These are phyloP conservation scores for Pollenia griseotomentosa DNA, from an alignment of 2,888 invertebrate species.

Conservation along the genomic window DNA sequence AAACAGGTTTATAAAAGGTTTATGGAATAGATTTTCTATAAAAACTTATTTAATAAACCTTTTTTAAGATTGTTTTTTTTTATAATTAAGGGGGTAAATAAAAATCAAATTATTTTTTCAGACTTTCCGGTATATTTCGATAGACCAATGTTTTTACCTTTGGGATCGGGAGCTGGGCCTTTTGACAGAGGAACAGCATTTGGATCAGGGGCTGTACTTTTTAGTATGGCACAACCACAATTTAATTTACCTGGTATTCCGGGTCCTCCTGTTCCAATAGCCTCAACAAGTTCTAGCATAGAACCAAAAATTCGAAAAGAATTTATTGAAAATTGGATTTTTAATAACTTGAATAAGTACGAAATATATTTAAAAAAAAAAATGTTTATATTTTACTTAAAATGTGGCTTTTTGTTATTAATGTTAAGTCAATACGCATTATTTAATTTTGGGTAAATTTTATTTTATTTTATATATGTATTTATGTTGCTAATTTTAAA, in stretches of 20 bases:
- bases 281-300: too few relatives aligned
- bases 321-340: conserved; percentile 77
- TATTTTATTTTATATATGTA: too few relatives aligned
- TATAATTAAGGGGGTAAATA: too few relatives aligned
- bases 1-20: too few relatives aligned
- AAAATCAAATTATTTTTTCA: conserved; percentile 11
- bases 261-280: background rate
- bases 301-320: conserved; percentile 74
- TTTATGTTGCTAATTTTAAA: too few relatives aligned
- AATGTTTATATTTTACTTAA: background rate
- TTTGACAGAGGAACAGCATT: background rate
- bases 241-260: background rate
- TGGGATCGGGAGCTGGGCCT: background rate
- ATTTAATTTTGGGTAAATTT: too few relatives aligned
- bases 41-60: too few relatives aligned
- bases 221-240: background rate
- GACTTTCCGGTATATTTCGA: background rate
- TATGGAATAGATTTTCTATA: too few relatives aligned
- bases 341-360: conserved; percentile 57
- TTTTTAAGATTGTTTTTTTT: too few relatives aligned
- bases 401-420: background rate
- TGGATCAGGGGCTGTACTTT: too few relatives aligned
- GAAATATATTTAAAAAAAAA: conserved; percentile 9
- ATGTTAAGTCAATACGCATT: background rate
- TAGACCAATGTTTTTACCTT: background rate